These are phyloP conservation scores for Grapholita molesta DNA, from an alignment of 1,140 invertebrate species.

Conservation along the genomic window DNA sequence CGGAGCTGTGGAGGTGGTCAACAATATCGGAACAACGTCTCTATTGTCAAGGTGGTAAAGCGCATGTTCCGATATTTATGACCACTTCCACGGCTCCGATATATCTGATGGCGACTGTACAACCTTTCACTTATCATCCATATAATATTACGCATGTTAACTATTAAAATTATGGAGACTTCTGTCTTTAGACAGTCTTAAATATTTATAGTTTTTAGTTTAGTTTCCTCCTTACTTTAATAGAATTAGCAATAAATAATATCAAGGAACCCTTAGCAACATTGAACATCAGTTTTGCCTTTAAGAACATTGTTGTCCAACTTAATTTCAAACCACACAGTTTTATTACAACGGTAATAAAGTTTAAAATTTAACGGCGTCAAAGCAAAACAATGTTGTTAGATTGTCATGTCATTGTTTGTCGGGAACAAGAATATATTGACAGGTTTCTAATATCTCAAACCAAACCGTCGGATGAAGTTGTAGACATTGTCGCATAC, in stretches of 20 bases:
- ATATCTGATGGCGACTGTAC: too few species aligned
- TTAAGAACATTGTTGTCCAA: neutral
- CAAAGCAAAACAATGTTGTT: slow-evolving; percentile 4
- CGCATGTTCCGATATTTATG: too few species aligned
- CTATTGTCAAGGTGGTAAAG: too few species aligned
- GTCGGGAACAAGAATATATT: slow-evolving; percentile 2
- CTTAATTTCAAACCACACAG: neutral
- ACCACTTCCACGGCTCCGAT: too few species aligned
- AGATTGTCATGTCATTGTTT: slow-evolving; percentile 2
- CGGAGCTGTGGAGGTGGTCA: too few species aligned
- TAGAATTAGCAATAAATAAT: neutral
- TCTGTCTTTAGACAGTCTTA: too few species aligned
- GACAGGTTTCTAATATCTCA: neutral
- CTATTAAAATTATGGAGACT: too few species aligned
- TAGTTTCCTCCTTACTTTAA: too few species aligned
- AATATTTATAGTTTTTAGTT: too few species aligned
- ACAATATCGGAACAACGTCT: too few species aligned
- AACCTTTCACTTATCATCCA: too few species aligned
- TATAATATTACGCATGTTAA: too few species aligned
- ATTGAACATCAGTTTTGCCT: neutral
- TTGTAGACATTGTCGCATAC: slow-evolving; percentile 11
- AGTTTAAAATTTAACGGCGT: slow-evolving; percentile 4
- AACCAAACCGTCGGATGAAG: neutral
- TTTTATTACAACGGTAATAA: slow-evolving; percentile 12
- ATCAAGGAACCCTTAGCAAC: neutral